Percentiles rank a stretch among this genome's conserved stretches.
phyloP scores from a whole-genome alignment of 1,140 invertebrate species.

The Calephelis virginiensis region DNA sequence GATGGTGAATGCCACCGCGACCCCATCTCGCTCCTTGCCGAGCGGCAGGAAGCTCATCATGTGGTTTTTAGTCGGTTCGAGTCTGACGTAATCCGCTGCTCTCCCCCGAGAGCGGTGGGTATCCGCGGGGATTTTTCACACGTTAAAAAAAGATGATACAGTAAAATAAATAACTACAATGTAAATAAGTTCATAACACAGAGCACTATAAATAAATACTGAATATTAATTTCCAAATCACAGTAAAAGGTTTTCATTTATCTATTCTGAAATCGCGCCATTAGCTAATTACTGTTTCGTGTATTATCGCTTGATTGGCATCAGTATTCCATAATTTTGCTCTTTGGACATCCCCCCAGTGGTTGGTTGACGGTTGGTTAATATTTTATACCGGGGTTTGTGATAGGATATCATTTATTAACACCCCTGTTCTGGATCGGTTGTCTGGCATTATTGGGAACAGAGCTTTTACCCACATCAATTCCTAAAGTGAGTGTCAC shows the following conservation, averaged over 20 bases:
- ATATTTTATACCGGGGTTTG: slow-evolving; percentile 19
- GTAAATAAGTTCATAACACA: too few relatives aligned
- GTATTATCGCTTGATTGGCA: slow-evolving; percentile 26
- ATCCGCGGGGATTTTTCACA: too few relatives aligned
- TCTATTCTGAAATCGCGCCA: slow-evolving; percentile 24
- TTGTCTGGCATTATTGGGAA: neutral
- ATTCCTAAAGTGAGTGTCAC: too few relatives aligned
- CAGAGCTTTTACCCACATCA: too few relatives aligned
- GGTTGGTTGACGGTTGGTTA: slow-evolving; percentile 21
- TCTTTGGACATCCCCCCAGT: slow-evolving; percentile 8
- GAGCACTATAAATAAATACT: neutral
- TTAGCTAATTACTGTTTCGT: slow-evolving; percentile 42
- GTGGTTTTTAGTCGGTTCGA: too few relatives aligned
- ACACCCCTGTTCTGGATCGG: neutral
- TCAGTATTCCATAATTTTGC: slow-evolving; percentile 27
- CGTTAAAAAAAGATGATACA: too few relatives aligned
- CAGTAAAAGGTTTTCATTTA: neutral
- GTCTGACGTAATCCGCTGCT: too few relatives aligned
- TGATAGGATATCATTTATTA: slow-evolving; percentile 9
- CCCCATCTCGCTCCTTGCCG: too few relatives aligned
- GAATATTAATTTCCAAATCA: neutral
- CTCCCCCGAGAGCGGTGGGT: too few relatives aligned
- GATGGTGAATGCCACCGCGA: too few relatives aligned
- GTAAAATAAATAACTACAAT: too few relatives aligned
- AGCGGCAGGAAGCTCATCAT: too few relatives aligned